A percentile compares a stretch with the other conserved stretches of the same genome.
Evolutionary conservation across 2,797 vertebrate species (phyloP).

Genomic region (Anguilla obscura): DNA sequence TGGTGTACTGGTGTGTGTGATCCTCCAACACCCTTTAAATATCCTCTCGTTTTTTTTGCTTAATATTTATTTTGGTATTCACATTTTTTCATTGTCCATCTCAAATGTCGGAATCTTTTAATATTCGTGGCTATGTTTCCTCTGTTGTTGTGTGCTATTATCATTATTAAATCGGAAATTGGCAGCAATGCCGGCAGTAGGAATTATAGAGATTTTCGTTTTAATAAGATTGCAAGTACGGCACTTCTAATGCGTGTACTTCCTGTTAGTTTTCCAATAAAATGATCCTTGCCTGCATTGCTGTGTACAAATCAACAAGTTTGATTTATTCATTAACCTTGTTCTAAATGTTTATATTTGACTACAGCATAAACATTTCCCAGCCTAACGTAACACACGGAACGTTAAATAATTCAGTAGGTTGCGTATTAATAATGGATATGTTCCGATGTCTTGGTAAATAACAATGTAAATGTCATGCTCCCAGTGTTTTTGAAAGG

Average conservation of each 20-base stretch:
- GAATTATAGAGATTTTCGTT: constrained; percentile 3
- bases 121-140: neutral
- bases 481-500: constrained; percentile 47
- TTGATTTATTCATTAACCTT: constrained; percentile 60
- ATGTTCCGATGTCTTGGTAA: constrained; percentile 56
- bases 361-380: constrained; percentile 51
- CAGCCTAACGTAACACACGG: constrained; percentile 40
- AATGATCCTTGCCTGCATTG: constrained; percentile 47
- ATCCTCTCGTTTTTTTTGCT: constrained; percentile 30
- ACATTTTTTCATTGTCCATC: neutral
- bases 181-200: neutral
- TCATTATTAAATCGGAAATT: neutral
- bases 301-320: constrained; percentile 47
- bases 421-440: constrained; percentile 66
- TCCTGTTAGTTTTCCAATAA: constrained; percentile 40
- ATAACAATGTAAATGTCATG: constrained; percentile 68
- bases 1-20: constrained; percentile 40
- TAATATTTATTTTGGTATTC: neutral
- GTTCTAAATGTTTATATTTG: constrained; percentile 56
- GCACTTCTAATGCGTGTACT: constrained; percentile 47
- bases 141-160: neutral
- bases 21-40: constrained; percentile 48
- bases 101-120: neutral
- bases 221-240: neutral
- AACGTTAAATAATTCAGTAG: constrained; percentile 65